phyloP scores from a whole-genome alignment of 2,888 invertebrate genomes.

The Tuta absoluta region DNA sequence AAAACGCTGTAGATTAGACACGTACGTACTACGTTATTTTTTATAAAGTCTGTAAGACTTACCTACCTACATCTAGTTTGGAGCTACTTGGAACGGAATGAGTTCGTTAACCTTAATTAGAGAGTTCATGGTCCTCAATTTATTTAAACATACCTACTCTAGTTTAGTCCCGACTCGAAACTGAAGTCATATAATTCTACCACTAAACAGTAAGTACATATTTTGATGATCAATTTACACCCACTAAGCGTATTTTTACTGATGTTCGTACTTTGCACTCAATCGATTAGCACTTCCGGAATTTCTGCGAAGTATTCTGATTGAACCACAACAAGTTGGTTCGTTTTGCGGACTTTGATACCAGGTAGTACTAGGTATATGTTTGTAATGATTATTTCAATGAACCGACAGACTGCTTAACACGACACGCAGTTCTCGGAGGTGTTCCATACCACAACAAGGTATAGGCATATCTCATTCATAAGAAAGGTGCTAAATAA shows the following conservation, averaged over 20 bases:
- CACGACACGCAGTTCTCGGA: neutral
- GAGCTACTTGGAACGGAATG: neutral
- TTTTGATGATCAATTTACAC: neutral
- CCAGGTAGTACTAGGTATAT: neutral
- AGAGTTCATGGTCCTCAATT: neutral
- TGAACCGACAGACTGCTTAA: neutral
- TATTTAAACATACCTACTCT: neutral
- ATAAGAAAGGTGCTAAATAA: too few species aligned
- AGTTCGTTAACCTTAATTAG: neutral
- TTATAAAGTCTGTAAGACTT: neutral
- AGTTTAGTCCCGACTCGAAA: neutral
- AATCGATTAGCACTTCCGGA: neutral
- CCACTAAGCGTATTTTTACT: neutral
- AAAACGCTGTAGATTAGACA: too few species aligned
- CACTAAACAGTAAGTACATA: neutral
- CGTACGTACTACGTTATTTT: too few species aligned
- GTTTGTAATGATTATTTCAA: neutral
- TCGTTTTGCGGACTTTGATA: neutral
- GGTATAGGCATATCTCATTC: neutral
- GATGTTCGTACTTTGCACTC: neutral
- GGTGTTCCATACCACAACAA: neutral
- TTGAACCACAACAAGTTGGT: neutral
- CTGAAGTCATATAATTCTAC: neutral
- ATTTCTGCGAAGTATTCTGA: conserved; percentile 1
- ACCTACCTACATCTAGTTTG: neutral